A percentile compares a stretch with the other conserved stretches of the same genome.
Evolutionary conservation across 1,140 invertebrate genomes (phyloP).

Genomic region (Drosophila parvula): DNA sequence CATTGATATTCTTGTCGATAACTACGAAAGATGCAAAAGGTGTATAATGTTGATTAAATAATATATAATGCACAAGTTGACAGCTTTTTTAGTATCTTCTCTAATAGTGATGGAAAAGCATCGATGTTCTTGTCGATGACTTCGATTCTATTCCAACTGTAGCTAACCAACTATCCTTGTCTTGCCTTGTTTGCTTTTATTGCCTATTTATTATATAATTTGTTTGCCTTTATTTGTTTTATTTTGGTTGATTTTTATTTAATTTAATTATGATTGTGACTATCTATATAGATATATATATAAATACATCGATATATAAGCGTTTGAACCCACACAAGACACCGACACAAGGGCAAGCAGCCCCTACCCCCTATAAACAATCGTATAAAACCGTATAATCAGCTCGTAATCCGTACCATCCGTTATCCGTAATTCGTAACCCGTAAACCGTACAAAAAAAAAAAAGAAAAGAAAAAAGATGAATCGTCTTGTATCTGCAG

Average conservation of each 20-base stretch:
- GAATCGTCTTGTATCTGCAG: conserved; percentile 62
- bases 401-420: conserved; percentile 41
- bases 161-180: conserved; percentile 1
- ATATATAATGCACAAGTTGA: too few relatives aligned
- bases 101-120: not conserved
- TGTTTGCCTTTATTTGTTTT: not conserved
- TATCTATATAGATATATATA: not conserved
- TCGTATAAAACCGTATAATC: conserved; percentile 41
- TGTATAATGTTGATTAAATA: too few relatives aligned
- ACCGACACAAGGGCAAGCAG: not conserved
- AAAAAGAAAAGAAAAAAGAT: conserved; percentile 10
- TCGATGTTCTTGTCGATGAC: not conserved
- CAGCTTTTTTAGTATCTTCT: not conserved
- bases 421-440: conserved; percentile 48
- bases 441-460: conserved; percentile 44
- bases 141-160: not conserved
- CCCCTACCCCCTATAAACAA: conserved; percentile 7
- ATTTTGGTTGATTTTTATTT: conserved; percentile 5
- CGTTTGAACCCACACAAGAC: not conserved
- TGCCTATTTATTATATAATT: not conserved
- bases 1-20: not conserved
- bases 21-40: too few relatives aligned
- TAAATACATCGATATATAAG: conserved; percentile 2
- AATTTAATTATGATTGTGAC: not conserved
- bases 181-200: not conserved